These are phyloP conservation scores for Actinernus sp. DNA, from an alignment of 92 coral and sea anemone species.

Conservation along the genomic window DNA sequence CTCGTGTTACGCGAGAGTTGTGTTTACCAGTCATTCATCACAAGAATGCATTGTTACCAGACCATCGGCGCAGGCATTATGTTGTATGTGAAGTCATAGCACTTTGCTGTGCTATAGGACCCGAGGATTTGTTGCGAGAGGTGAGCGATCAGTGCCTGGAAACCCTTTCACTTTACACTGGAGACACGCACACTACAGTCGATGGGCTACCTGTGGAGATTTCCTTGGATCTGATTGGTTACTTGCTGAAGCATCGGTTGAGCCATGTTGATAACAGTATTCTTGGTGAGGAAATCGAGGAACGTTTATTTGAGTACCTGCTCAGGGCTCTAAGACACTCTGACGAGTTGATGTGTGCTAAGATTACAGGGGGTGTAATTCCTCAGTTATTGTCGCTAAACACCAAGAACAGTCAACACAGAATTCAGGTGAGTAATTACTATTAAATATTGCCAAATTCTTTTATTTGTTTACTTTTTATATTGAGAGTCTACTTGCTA, in stretches of 20 bases:
- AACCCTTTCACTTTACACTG: conserved; percentile 24
- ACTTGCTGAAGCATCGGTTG: conserved; percentile 48
- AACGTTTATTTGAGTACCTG: conserved; percentile 57
- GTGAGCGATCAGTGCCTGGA: conserved; percentile 42
- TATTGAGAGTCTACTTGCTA: too few relatives aligned
- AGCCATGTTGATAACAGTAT: conserved; percentile 3
- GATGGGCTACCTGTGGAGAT: conserved; percentile 60
- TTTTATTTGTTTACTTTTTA: too few relatives aligned
- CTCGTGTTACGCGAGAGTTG: conserved; percentile 20
- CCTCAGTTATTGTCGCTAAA: conserved; percentile 65
- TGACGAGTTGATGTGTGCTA: conserved; percentile 67
- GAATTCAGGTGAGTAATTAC: conserved; percentile 45
- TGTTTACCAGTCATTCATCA: conserved; percentile 63
- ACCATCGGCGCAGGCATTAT: conserved; percentile 47
- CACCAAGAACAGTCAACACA: background rate
- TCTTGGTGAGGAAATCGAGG: conserved; percentile 47
- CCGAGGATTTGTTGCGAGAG: conserved; percentile 32
- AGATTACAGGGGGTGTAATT: conserved; percentile 70
- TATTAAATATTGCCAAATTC: background rate
- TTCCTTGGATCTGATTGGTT: conserved; percentile 81
- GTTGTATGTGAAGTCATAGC: conserved; percentile 64
- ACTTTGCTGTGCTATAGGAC: conserved; percentile 61
- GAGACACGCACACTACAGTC: conserved; percentile 15
- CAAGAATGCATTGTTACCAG: conserved; percentile 1
- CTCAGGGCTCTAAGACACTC: conserved; percentile 56